Evolutionary conservation across 2,888 invertebrate species (phyloP), one percentile per base, ranked within the genome.

Genomic region (Polia nebulosa): DNA sequence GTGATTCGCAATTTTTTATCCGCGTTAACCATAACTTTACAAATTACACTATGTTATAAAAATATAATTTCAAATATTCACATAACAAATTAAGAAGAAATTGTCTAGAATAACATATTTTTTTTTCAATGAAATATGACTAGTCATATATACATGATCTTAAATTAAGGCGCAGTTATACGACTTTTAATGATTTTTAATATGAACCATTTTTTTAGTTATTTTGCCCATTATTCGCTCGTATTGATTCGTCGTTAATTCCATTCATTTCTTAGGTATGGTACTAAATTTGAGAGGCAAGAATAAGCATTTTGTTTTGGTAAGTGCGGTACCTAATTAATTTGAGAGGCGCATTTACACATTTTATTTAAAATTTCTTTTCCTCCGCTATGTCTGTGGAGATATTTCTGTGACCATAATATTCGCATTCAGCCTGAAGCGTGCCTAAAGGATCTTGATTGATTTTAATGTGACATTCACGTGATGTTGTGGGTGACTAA

Each of bases 381-480:
- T 13, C 39, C 22, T 25, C 25, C 1, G 5, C 39, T 27, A n/a
- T 22, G 11, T 1, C 4, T 9, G 9, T 41, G 17, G 8, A 2
- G 22, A 58, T 25, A 17, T 13, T 20, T 20, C 13, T 11, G 13
- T 25, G 13, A 45, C 6, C 0, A 47, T 44, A 6, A 41, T 41
- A 29, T 52, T 52, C n/a, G 11, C 15, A 52, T 52, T 60, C 17
- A 36, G 27, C 13, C 52, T 41, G 20, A 34, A 69, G 34, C 13
- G 9, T 56, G n/a, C 17, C 2, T 25, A 27, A 27, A 52, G 34
- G 20, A 25, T 51, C 25, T 20, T 13, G 51, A 68, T 55, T 65
- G 41, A 59, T 79, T 72, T 58, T 22, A 17, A 32, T 45, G 41
- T 64, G 32, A 36, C 36, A 56, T 72, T 78, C 64, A 72, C 20